Conservation (phyloP, 23 tunicate genomes). For the Phallusia fumigata region DNA sequence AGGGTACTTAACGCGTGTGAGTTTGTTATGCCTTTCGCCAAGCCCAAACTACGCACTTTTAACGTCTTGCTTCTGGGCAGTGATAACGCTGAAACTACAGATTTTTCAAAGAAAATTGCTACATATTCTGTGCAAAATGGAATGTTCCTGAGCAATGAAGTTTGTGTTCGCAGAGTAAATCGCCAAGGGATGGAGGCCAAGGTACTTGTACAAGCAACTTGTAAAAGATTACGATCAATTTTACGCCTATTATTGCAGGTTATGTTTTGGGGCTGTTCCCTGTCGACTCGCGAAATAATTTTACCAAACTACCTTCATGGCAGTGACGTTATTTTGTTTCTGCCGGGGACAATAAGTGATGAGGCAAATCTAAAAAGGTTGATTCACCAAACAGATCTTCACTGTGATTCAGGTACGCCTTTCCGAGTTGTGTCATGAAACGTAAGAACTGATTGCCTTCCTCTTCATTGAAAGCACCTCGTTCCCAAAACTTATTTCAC, state of each 20-base stretch:
- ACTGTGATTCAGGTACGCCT: neutral
- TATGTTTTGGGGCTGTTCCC: neutral
- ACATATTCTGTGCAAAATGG: neutral
- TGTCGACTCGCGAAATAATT: neutral
- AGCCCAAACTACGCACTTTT: neutral
- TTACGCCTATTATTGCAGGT: neutral
- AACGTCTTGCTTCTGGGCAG: neutral
- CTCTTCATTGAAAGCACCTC: too few relatives aligned
- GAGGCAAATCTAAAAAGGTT: neutral
- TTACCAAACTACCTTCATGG: neutral
- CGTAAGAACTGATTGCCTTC: too few relatives aligned
- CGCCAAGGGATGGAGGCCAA: neutral
- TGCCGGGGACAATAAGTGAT: neutral
- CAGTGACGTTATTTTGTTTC: neutral
- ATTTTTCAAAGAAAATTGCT: neutral
- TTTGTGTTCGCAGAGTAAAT: neutral
- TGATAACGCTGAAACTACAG: neutral
- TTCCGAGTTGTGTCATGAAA: too few relatives aligned
- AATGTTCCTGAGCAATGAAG: neutral
- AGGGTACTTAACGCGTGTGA: too few relatives aligned
- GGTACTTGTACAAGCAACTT: neutral
- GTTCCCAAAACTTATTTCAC: too few relatives aligned
- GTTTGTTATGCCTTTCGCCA: neutral
- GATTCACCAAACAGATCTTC: neutral
- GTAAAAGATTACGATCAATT: neutral